Evolutionary conservation across 2,888 invertebrate species (phyloP).

Genomic region (Tuta absoluta): DNA sequence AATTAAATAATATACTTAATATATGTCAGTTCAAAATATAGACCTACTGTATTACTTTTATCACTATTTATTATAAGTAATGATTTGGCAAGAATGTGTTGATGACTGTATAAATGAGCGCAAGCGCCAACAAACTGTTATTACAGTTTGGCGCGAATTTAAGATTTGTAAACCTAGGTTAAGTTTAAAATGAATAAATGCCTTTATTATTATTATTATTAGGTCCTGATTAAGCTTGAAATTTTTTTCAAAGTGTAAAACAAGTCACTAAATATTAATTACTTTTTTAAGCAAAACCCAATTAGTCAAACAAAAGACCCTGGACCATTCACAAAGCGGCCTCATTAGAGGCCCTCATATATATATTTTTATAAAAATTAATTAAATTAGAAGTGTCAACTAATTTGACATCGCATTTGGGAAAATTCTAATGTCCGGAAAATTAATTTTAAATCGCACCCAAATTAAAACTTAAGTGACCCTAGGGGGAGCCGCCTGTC

Average conservation of each 20-base stretch:
- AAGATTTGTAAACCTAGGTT: too few relatives aligned
- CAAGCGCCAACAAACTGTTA: too few relatives aligned
- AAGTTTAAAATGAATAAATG: too few relatives aligned
- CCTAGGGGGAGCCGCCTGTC: conserved; percentile 35
- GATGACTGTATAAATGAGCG: too few relatives aligned
- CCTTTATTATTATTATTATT: too few relatives aligned
- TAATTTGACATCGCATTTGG: conserved; percentile 45
- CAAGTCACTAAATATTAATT: conserved; percentile 9
- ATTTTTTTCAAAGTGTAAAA: not conserved
- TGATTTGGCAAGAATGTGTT: too few relatives aligned
- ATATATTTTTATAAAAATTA: conserved; percentile 38
- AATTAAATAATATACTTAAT: too few relatives aligned
- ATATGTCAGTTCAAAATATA: too few relatives aligned
- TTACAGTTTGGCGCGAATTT: too few relatives aligned
- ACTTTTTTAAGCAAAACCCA: conserved; percentile 1
- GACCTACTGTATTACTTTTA: too few relatives aligned
- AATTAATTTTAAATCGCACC: conserved; percentile 61
- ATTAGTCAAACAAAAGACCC: conserved; percentile 18
- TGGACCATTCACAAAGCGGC: not conserved
- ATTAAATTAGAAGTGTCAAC: conserved; percentile 50
- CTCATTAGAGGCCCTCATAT: conserved; percentile 13
- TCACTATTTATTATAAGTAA: too few relatives aligned
- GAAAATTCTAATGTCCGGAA: conserved; percentile 54
- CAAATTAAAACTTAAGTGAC: conserved; percentile 48
- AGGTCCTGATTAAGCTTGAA: not conserved